phyloP scores from a whole-genome alignment of 2,888 invertebrate species.

The Xanthia icteritia region DNA sequence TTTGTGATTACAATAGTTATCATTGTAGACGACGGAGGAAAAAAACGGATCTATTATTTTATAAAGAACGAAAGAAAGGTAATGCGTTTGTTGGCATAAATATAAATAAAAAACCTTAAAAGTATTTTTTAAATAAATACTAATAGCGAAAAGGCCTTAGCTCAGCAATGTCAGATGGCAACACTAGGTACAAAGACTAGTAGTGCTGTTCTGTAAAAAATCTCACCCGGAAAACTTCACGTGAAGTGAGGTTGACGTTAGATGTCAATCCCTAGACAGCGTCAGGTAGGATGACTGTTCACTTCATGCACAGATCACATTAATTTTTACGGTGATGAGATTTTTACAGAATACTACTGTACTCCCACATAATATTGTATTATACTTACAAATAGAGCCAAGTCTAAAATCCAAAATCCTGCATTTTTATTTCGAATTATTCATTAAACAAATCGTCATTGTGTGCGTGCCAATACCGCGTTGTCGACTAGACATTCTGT shows the following conservation, averaged over 20 bases:
- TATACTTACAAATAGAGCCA: neutral
- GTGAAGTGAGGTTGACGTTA: neutral
- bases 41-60: neutral
- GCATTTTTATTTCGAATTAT: neutral
- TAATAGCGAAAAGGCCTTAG: neutral
- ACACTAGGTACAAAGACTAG: neutral
- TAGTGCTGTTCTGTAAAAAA: neutral
- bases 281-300: neutral
- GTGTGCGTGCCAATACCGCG: conserved; percentile 11
- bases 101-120: neutral
- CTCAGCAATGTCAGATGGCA: neutral
- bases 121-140: neutral
- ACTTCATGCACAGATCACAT: neutral
- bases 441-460: neutral
- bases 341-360: neutral
- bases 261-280: neutral
- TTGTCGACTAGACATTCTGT: conserved; percentile 10
- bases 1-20: neutral
- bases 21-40: neutral
- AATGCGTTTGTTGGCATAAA: neutral
- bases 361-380: no score
- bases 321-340: neutral
- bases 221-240: no score
- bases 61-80: neutral
- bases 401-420: neutral